Evolutionary conservation across 2,888 invertebrate genomes (phyloP).

Genomic region (Scrobipalpa atriplicella): DNA sequence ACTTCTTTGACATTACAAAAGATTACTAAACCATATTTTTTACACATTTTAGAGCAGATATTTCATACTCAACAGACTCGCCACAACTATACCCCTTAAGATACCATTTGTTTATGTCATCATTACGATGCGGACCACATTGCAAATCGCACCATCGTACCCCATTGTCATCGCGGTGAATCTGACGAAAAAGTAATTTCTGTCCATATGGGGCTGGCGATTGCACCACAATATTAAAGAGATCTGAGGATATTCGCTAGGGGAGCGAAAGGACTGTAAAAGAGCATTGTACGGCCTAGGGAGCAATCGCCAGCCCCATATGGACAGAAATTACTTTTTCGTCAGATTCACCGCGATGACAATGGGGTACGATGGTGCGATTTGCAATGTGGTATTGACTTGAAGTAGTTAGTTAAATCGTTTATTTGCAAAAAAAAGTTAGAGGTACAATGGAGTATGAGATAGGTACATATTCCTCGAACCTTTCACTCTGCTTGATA

Average conservation of each 20-base stretch:
- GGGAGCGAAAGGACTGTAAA: conserved; percentile 67
- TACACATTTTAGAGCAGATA: too few relatives aligned
- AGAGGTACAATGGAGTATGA: too few relatives aligned
- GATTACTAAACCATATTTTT: too few relatives aligned
- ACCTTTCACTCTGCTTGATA: too few relatives aligned
- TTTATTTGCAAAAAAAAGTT: too few relatives aligned
- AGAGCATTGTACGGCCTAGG: conserved; percentile 67
- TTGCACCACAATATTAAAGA: conserved; percentile 70
- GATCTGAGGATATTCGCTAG: conserved; percentile 68
- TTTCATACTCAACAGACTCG: background rate
- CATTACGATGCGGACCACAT: conserved; percentile 42
- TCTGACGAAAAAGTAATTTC: conserved; percentile 79
- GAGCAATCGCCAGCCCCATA: conserved; percentile 80
- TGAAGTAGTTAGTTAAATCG: background rate
- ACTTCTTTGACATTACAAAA: background rate
- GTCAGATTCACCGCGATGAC: conserved; percentile 73
- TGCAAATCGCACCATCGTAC: conserved; percentile 61
- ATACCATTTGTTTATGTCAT: conserved; percentile 41
- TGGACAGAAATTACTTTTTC: conserved; percentile 81
- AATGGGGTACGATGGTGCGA: conserved; percentile 66
- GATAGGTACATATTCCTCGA: too few relatives aligned
- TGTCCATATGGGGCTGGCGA: conserved; percentile 81
- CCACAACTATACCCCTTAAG: conserved; percentile 6
- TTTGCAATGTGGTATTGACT: conserved; percentile 36
- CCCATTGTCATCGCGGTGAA: conserved; percentile 73